Evolutionary conservation across 2,797 vertebrate species (phyloP), one percentile per base, ranked within the genome.

Genomic region (Lutjanus campechanus): DNA sequence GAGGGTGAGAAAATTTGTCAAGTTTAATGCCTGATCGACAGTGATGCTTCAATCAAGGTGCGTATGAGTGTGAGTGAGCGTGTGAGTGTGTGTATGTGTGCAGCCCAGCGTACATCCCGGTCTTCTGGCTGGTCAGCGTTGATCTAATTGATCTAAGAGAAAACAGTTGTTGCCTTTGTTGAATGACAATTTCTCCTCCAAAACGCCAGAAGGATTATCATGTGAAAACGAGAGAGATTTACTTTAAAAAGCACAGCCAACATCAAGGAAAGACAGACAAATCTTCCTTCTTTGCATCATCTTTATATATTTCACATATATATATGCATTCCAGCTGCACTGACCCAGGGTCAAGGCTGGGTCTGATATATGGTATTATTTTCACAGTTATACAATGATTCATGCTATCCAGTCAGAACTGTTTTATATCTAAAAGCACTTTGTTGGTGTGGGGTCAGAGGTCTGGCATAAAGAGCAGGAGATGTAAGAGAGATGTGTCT

Each of bases 1-100:
- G 55, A 19, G 73, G 65, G 55, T 74, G 75, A 88, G 80, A 79
- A 46, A 44, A 80, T 86, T 43, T 92, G 91, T 90, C 81, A 59
- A 44, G 74, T 88, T 89, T 76, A 86, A 91, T 92, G 81, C 81
- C 59, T 80, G 72, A 87, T 73, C 69, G 77, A 76, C 72, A 83
- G 79, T 90, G 86, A 92, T 60, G 83, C 79, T 88, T 92, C 76
- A 89, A 91, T 92, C 78, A 84, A 51, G 65, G 44, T 64, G 20
- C 25, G 73, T 36, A 58, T n/a, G 19, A 54, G 58, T 69, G 54
- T 59, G 53, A 62, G 41, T 36, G 68, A 61, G 63, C 29, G 55
- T 65, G 70, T 59, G 47, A 61, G 62, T 61, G 70, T 43, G 60
- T 55, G 43, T 58, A 56, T 69, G 20, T 62, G 69, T 71, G 70